Percentiles rank a stretch among this genome's conserved stretches.
Evolutionary conservation across 2,888 invertebrate genomes (phyloP).

Genomic region (Aphodius sticticus): DNA sequence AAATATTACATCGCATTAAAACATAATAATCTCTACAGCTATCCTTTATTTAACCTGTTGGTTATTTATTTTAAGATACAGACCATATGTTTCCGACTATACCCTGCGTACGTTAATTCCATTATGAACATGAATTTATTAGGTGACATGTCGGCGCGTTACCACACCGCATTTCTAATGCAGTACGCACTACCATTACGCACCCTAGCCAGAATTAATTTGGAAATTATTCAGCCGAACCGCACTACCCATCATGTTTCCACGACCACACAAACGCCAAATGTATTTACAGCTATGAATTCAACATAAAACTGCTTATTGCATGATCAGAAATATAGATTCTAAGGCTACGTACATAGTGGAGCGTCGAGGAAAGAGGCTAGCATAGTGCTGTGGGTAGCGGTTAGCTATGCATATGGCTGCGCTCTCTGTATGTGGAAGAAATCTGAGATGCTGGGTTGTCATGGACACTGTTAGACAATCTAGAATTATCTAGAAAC

Average conservation of each 20-base stretch:
- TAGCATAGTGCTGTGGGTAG: too few relatives aligned
- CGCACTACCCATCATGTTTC: neutral
- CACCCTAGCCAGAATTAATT: neutral
- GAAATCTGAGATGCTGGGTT: neutral
- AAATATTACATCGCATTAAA: neutral
- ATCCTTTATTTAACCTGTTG: neutral
- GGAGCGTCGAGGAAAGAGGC: too few relatives aligned
- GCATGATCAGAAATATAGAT: too few relatives aligned
- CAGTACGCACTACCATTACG: neutral
- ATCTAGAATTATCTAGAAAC: neutral
- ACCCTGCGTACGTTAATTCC: neutral
- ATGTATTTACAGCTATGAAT: neutral
- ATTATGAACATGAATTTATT: conserved; percentile 4
- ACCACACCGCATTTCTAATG: neutral
- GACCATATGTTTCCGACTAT: neutral
- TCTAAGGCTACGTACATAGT: too few relatives aligned
- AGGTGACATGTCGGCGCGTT: neutral
- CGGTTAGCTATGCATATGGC: too few relatives aligned
- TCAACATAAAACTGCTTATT: too few relatives aligned
- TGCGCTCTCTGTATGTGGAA: too few relatives aligned
- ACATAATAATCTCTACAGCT: neutral
- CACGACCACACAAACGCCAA: neutral
- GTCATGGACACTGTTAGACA: neutral
- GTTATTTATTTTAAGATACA: neutral
- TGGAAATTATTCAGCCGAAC: neutral